Conservation (phyloP, 1,140 invertebrate species). For the Cydia amplana region DNA sequence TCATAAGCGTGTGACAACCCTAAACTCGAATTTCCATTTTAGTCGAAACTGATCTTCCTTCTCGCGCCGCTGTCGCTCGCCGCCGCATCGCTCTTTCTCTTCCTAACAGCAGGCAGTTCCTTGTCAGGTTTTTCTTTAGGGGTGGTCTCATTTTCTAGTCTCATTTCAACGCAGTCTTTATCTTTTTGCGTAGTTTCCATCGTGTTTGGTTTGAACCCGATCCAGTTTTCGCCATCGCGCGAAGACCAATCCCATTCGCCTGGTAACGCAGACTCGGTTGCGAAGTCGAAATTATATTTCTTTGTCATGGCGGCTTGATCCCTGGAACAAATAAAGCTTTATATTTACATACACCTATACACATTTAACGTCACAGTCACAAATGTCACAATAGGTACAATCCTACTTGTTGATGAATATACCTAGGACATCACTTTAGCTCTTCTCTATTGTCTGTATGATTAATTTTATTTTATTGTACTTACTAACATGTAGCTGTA, state of each 20-base stretch:
- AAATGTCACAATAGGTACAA: too few species aligned
- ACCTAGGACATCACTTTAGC: too few species aligned
- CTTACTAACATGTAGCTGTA: too few species aligned
- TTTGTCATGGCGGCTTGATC: slow-evolving; percentile 46
- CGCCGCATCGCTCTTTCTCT: slow-evolving; percentile 46
- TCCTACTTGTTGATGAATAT: too few species aligned
- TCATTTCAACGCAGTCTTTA: slow-evolving; percentile 2
- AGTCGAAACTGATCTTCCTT: slow-evolving; percentile 54
- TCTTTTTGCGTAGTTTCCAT: neutral
- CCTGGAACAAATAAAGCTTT: slow-evolving; percentile 7
- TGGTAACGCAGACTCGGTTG: slow-evolving; percentile 54
- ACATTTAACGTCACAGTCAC: neutral
- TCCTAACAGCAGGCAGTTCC: slow-evolving; percentile 43
- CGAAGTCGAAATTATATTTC: slow-evolving; percentile 64
- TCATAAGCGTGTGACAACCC: slow-evolving; percentile 24
- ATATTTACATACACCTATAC: neutral
- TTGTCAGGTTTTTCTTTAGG: slow-evolving; percentile 46
- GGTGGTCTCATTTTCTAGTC: slow-evolving; percentile 50
- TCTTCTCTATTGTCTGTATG: too few species aligned
- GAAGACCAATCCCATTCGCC: slow-evolving; percentile 52
- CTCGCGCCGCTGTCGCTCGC: slow-evolving; percentile 42
- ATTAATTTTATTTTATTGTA: too few species aligned
- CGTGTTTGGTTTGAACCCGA: slow-evolving; percentile 33
- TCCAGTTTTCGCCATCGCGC: slow-evolving; percentile 41
- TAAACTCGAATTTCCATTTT: neutral